Conservation (phyloP, 1,140 invertebrate genomes). For the Drosophila punjabiensis region DNA sequence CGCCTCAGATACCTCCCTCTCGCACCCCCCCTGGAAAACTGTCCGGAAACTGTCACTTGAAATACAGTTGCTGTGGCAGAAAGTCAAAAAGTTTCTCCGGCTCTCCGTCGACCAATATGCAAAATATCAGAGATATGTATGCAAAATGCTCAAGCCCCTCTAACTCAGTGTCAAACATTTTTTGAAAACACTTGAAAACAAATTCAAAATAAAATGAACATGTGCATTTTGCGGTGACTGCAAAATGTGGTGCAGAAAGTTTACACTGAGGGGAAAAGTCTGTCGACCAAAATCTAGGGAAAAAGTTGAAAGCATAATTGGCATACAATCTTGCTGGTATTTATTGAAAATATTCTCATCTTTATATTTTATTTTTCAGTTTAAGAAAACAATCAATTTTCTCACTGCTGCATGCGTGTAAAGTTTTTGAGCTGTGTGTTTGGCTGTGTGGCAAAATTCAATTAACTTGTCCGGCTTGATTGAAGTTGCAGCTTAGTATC, state of each 20-base stretch:
- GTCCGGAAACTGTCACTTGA: constrained; percentile 67
- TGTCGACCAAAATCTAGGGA: neutral
- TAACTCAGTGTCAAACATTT: constrained; percentile 30
- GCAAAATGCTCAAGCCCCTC: constrained; percentile 51
- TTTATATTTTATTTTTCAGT: neutral
- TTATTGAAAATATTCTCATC: neutral
- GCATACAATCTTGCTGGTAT: no score
- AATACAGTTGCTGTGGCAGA: constrained; percentile 35
- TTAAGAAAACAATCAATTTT: neutral
- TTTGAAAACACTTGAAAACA: constrained; percentile 54
- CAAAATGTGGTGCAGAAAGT: neutral
- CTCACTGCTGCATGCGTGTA: constrained; percentile 19
- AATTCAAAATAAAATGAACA: constrained; percentile 50
- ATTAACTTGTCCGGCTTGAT: constrained; percentile 66
- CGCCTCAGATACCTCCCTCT: constrained; percentile 6
- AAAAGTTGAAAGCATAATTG: neutral
- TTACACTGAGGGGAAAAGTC: neutral
- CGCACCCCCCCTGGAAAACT: constrained; percentile 36
- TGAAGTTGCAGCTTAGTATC: constrained; percentile 49
- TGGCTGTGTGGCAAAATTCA: constrained; percentile 53
- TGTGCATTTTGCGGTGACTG: constrained; percentile 34
- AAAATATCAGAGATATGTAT: constrained; percentile 61
- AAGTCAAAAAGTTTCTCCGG: constrained; percentile 67
- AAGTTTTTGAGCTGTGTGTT: constrained; percentile 31
- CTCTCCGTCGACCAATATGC: constrained; percentile 53